phyloP scores from a whole-genome alignment of 1,140 invertebrate species.

The Anthonomus grandis region DNA sequence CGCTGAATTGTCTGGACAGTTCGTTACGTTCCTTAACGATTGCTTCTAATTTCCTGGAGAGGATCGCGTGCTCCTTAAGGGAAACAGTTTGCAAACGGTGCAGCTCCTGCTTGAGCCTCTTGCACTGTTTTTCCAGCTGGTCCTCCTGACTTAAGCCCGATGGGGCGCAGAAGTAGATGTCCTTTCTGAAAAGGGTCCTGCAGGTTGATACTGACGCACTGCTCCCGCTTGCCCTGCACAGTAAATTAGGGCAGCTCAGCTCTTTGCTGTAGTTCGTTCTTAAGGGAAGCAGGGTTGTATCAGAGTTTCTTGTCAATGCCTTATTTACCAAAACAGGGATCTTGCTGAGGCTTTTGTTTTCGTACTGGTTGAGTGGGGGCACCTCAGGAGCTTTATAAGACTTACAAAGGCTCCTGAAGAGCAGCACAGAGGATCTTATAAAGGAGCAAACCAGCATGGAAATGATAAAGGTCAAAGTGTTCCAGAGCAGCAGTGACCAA shows the following conservation, averaged over 20 bases:
- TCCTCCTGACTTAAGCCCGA: no score
- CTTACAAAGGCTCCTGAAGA: no score
- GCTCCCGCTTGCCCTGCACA: slow-evolving; percentile 15
- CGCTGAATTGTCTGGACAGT: slow-evolving; percentile 22
- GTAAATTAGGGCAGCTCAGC: slow-evolving; percentile 21
- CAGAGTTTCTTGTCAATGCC: slow-evolving; percentile 13
- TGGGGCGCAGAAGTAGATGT: background rate
- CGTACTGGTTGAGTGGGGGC: background rate
- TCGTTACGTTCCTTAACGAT: slow-evolving; percentile 34
- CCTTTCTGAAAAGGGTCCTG: slow-evolving; percentile 14
- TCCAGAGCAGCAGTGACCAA: slow-evolving; percentile 22
- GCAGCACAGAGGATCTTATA: background rate
- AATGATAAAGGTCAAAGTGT: slow-evolving; percentile 20
- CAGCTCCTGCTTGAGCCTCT: slow-evolving; percentile 22
- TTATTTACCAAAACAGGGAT: slow-evolving; percentile 19
- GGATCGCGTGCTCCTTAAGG: slow-evolving; percentile 33
- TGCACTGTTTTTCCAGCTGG: slow-evolving; percentile 10
- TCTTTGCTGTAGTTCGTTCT: slow-evolving; percentile 12
- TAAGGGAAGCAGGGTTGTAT: slow-evolving; percentile 13
- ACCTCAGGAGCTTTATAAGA: no score
- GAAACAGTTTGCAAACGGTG: slow-evolving; percentile 30
- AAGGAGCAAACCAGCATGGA: slow-evolving; percentile 20
- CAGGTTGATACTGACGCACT: slow-evolving; percentile 8
- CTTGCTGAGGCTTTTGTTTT: slow-evolving; percentile 9
- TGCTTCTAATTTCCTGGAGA: slow-evolving; percentile 33